These are phyloP conservation scores for Dromaius novaehollandiae DNA, from an alignment of 2,113 vertebrate species.

Conservation along the genomic window DNA sequence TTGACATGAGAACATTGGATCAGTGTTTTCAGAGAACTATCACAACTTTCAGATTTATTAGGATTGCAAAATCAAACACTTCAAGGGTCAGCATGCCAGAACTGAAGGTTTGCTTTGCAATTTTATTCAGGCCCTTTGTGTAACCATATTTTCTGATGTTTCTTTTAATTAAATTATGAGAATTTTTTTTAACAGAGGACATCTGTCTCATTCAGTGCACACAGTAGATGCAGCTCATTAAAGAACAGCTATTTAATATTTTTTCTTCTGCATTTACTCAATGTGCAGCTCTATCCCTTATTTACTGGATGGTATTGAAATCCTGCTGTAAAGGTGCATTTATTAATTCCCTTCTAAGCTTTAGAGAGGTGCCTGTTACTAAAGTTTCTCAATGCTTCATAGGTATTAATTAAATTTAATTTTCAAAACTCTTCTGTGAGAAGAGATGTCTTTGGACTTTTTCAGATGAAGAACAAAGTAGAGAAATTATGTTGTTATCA, in stretches of 20 bases:
- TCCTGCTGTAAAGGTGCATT: slow-evolving; percentile 36
- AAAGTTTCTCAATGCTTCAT: not conserved
- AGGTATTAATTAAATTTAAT: slow-evolving; percentile 35
- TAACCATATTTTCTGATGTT: not conserved
- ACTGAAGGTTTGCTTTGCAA: not conserved
- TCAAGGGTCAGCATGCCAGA: slow-evolving; percentile 27
- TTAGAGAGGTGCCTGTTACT: not conserved
- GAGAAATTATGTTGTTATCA: not conserved
- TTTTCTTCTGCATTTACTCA: slow-evolving; percentile 12
- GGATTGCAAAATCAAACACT: not conserved
- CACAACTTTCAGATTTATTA: not conserved
- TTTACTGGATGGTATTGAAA: slow-evolving; percentile 44
- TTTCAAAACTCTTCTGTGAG: slow-evolving; percentile 9
- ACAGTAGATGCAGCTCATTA: slow-evolving; percentile 44
- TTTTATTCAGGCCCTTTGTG: not conserved
- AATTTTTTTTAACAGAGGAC: slow-evolving; percentile 6
- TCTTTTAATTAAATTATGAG: slow-evolving; percentile 1
- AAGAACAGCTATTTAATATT: slow-evolving; percentile 35
- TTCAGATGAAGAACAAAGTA: slow-evolving; percentile 31
- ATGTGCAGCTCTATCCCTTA: not conserved
- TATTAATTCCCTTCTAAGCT: slow-evolving; percentile 16
- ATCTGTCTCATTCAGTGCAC: slow-evolving; percentile 49
- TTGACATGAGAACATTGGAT: not conserved
- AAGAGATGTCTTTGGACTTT: slow-evolving; percentile 1
- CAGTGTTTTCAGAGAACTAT: not conserved